Evolutionary conservation across 2,888 invertebrate genomes (phyloP).

Genomic region (Drosophila subsilvestris): DNA sequence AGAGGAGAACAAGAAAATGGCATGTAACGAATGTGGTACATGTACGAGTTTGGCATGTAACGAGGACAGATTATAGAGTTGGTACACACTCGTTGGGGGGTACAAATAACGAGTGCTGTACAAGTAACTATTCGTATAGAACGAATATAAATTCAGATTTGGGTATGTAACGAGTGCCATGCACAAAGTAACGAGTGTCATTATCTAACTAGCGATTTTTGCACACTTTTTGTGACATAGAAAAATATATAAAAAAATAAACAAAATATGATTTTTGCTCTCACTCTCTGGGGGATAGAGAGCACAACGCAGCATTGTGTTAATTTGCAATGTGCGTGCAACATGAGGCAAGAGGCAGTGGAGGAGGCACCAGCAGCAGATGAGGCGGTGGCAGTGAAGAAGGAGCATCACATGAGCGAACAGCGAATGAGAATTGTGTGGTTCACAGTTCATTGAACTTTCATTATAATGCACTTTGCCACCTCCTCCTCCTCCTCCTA

Average conservation of each 20-base stretch:
- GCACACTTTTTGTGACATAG: background rate
- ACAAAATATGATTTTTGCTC: background rate
- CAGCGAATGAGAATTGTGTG: slow-evolving; percentile 45
- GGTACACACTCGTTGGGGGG: background rate
- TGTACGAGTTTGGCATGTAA: background rate
- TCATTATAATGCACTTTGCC: slow-evolving; percentile 56
- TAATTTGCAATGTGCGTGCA: slow-evolving; percentile 59
- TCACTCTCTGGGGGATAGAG: background rate
- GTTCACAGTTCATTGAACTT: slow-evolving; percentile 72
- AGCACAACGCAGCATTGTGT: slow-evolving; percentile 51
- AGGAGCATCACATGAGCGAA: background rate
- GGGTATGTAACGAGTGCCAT: background rate
- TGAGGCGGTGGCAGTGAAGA: slow-evolving; percentile 3
- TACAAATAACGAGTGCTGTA: too few species aligned
- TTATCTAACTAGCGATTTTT: too few species aligned
- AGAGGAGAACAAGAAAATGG: background rate
- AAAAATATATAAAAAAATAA: background rate
- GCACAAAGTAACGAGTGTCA: background rate
- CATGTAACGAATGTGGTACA: background rate
- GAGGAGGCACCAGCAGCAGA: slow-evolving; percentile 25
- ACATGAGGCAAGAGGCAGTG: slow-evolving; percentile 5
- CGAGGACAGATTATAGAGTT: background rate
- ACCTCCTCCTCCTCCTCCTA: background rate
- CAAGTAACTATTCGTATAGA: too few species aligned
- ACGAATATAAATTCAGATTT: too few species aligned